phyloP scores from a whole-genome alignment of 2,797 vertebrate genomes.

The Tympanoctomys barrerae region DNA sequence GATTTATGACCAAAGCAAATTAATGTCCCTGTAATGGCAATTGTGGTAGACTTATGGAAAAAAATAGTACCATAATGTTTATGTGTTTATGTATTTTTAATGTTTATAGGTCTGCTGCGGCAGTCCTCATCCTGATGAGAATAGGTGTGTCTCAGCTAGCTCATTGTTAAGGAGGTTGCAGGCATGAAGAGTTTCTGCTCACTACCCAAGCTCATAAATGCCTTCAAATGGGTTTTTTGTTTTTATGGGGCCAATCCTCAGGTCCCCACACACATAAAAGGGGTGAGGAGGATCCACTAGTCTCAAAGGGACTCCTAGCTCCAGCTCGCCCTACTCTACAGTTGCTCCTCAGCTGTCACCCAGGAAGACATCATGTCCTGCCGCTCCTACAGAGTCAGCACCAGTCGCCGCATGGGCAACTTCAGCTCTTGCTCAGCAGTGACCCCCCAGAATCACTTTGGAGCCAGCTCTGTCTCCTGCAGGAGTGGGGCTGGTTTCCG shows the following conservation, averaged over 20 bases:
- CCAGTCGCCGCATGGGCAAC: constrained; percentile 63
- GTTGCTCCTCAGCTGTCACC: neutral
- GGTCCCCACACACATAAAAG: constrained; percentile 73
- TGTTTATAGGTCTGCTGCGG: constrained; percentile 75
- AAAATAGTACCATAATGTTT: constrained; percentile 73
- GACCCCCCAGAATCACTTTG: constrained; percentile 48
- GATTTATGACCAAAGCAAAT: constrained; percentile 74
- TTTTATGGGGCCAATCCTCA: constrained; percentile 75
- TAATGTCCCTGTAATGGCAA: constrained; percentile 76
- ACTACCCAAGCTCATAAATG: constrained; percentile 86
- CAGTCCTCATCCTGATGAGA: constrained; percentile 67
- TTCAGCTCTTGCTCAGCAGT: constrained; percentile 83
- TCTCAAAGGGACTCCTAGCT: constrained; percentile 69
- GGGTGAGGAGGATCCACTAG: constrained; percentile 46
- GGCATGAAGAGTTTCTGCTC: constrained; percentile 81
- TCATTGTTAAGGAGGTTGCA: constrained; percentile 75
- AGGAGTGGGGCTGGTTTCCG: constrained; percentile 43
- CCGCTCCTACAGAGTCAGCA: constrained; percentile 76
- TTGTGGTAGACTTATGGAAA: constrained; percentile 71
- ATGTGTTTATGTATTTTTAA: constrained; percentile 82
- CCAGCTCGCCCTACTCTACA: neutral
- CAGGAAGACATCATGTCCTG: constrained; percentile 75
- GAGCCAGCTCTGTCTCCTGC: constrained; percentile 65
- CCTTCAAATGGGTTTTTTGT: constrained; percentile 67
- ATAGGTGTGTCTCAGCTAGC: constrained; percentile 78